phyloP scores from a whole-genome alignment of 2,888 invertebrate genomes.

The Sussaba pulchella region DNA sequence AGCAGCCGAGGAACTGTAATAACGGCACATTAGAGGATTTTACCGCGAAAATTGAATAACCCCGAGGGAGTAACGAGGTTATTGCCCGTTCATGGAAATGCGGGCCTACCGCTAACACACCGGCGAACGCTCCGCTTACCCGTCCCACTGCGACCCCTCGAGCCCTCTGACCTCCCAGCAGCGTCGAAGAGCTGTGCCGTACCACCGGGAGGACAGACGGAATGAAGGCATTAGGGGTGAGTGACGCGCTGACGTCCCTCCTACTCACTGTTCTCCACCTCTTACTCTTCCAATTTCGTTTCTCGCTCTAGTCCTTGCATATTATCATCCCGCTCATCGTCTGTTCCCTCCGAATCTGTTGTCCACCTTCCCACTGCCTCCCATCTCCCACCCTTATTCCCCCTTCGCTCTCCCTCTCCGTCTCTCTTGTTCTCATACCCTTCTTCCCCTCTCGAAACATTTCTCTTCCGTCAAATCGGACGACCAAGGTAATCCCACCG shows the following conservation, averaged over 20 bases:
- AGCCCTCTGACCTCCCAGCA: slow-evolving; percentile 46
- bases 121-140: slow-evolving; percentile 24
- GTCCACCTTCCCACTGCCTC: slow-evolving; percentile 33
- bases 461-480: slow-evolving; percentile 74
- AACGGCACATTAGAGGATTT: slow-evolving; percentile 82
- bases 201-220: slow-evolving; percentile 71
- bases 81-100: slow-evolving; percentile 78
- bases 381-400: slow-evolving; percentile 16
- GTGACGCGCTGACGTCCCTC: slow-evolving; percentile 80
- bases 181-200: slow-evolving; percentile 56
- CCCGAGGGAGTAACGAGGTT: slow-evolving; percentile 79
- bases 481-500: slow-evolving; percentile 75
- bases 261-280: slow-evolving; percentile 71
- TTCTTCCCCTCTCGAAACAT: slow-evolving; percentile 64
- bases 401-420: slow-evolving; percentile 28
- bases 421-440: too few species aligned
- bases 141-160: slow-evolving; percentile 14
- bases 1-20: slow-evolving; percentile 74
- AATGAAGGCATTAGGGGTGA: slow-evolving; percentile 81
- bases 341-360: slow-evolving; percentile 52
- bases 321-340: slow-evolving; percentile 55
- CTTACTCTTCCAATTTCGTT: slow-evolving; percentile 66
- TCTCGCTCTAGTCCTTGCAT: slow-evolving; percentile 64
- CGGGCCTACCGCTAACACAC: slow-evolving; percentile 29
- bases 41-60: slow-evolving; percentile 83